Evolutionary conservation across 2,797 vertebrate species (phyloP).

Genomic region (Brotogeris chrysoptera): DNA sequence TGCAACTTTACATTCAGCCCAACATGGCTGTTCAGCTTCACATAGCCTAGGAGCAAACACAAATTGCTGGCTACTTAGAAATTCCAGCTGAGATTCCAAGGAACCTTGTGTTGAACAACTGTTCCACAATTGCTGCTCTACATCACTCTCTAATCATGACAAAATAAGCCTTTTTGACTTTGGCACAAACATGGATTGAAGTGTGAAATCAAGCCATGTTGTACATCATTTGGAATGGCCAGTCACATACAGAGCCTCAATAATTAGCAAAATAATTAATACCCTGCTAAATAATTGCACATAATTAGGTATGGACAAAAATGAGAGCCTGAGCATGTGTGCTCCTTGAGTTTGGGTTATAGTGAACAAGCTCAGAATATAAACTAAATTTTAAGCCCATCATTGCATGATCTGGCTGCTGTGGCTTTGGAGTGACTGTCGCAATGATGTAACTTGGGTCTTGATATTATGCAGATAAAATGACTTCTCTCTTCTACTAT

Average conservation of each 20-base stretch:
- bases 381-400: not conserved
- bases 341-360: not conserved
- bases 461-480: not conserved
- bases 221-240: not conserved
- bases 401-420: not conserved
- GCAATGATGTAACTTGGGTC: not conserved
- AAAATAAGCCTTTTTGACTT: not conserved
- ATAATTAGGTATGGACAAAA: not conserved
- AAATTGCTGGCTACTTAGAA: not conserved
- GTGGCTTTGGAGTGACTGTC: not conserved
- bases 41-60: not conserved
- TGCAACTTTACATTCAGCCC: not conserved
- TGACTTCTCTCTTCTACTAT: not conserved
- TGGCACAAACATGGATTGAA: not conserved
- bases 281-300: constrained; percentile 3
- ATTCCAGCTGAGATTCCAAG: not conserved
- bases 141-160: not conserved
- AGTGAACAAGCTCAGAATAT: not conserved
- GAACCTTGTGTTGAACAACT: not conserved
- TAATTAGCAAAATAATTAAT: constrained; percentile 51
- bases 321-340: not conserved
- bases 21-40: not conserved
- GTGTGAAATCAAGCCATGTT: constrained; percentile 42
- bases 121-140: not conserved
- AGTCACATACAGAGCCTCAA: not conserved